Conservation (phyloP, 2,797 vertebrate species). For the Squalus acanthias region DNA sequence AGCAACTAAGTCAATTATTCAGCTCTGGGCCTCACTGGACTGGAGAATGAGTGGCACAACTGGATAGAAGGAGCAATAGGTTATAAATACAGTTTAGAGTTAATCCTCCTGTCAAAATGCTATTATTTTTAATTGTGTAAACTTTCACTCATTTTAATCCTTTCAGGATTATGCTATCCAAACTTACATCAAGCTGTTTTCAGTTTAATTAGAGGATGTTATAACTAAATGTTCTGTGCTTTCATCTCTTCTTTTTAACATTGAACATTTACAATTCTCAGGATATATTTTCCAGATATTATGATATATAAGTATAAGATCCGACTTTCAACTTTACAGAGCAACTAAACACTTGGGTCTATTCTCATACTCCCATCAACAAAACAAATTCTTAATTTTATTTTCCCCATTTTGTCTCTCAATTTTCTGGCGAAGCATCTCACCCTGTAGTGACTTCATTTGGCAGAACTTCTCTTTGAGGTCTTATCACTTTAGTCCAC, state of each 20-base stretch:
- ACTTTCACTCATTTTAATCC: background rate
- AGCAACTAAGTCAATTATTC: background rate
- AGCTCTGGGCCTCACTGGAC: background rate
- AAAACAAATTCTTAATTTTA: background rate
- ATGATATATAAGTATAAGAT: background rate
- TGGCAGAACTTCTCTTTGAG: background rate
- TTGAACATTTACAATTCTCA: background rate
- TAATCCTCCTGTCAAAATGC: background rate
- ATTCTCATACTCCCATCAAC: background rate
- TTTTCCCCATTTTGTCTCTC: background rate
- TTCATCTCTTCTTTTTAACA: background rate
- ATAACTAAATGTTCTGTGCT: too few relatives aligned
- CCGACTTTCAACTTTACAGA: background rate
- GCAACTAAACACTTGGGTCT: background rate
- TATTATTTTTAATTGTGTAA: background rate
- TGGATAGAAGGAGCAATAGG: background rate
- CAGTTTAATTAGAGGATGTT: background rate
- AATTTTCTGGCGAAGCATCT: background rate
- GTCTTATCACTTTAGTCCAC: background rate
- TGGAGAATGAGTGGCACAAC: background rate
- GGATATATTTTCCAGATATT: background rate
- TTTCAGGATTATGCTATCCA: background rate
- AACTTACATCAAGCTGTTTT: background rate
- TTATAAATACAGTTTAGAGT: background rate
- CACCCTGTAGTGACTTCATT: background rate